Evolutionary conservation across 1,140 invertebrate species (phyloP), one percentile per base, ranked within the genome.

Genomic region (Stegodyphus dumicola): DNA sequence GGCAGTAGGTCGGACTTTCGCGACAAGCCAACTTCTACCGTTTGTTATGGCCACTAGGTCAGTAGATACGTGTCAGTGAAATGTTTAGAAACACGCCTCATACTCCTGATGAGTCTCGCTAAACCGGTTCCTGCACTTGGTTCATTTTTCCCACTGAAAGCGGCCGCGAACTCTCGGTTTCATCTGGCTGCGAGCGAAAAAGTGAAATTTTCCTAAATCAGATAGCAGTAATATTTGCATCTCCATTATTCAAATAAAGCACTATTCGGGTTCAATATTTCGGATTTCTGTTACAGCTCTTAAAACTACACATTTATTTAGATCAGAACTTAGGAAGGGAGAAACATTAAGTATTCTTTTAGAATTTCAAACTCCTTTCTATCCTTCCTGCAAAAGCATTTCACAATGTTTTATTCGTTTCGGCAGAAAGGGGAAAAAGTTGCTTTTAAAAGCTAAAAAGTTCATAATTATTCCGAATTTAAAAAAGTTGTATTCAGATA

Each of bases 1-100:
- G 70, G 70, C 54, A 54, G 71, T 75, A 74, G 74, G 33, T 71
- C 70, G 79, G 70, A 83, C 80, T 83, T 83, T 83, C 80, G 53
- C 71, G 80, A 75, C 80, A 75, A 67, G n/a, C 60, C 80, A 83
- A 75, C 70, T 71, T 70, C 74, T 77, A 60, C 33, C 77, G 67
- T 56, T 80, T 71, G 77, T 80, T 80, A 80, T 54, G 67, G 81
- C 81, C 81, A 85, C 81, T 85, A 77, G 73, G 81, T 85, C 81
- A 85, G 73, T 85, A 77, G 81, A 85, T 85, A 85, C 81, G 74
- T 70, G 81, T 85, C 81, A 85, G 73, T 77, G 81, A 76, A 77
- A 77, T 69, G 73, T 49, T 67, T 53, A 10, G 52, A 15, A 17
- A 17, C 15, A 76, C 54, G 48, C 64, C 67, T 70, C 51, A 49